Base-by-base conservation (phyloP, 2,888 invertebrate genomes). In the Branchellion lobata region DNA sequence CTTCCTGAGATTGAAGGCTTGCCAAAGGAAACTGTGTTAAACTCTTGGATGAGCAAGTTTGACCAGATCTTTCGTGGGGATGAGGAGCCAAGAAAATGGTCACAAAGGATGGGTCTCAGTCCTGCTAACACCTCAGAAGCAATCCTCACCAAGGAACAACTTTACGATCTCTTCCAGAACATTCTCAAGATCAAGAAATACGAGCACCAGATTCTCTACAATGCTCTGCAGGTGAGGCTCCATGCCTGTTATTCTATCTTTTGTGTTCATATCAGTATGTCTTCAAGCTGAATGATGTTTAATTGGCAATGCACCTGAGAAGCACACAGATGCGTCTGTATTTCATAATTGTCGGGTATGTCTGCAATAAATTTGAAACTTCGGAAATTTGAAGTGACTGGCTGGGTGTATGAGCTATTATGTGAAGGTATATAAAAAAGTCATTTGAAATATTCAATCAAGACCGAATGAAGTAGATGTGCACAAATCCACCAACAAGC, bases 111-210 rank as follows among this genome's bases (percentile, higher is more conserved):
- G 84, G 84, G 86, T 71, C 27, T 33, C 21, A 40, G 24, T 34
- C 24, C 36, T 40, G 85, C 87, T 78, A 86, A 87, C 82, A 86
- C 87, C 72, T 87, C 87, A 78, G 97, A 97, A 88, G 91, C 94
- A 84, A 95, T 98, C 86, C 91, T 98, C 84, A 95, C 96, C 85
- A 99, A 99, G 89, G 99, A 99, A 87, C 99, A 99, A 88, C 91
- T 99, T 18, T 99, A 96, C 89, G 99, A 99, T 88, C 97, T 99
- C 96, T 99, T 99, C 89, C 99, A 99, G 89, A 97, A 97, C 89
- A 96, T 99, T 84, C 90, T 99, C 82, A 93, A 93, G 79, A 94
- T 99, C 79, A 99, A 99, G 90, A 99, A 99, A 89, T 99, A 99
- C 88, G 99, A 99, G 89, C 99, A 99, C 89, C 99, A 99, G 90